Evolutionary conservation across 2,113 vertebrate genomes (phyloP).

Genomic region (Nesospiza acunhae): DNA sequence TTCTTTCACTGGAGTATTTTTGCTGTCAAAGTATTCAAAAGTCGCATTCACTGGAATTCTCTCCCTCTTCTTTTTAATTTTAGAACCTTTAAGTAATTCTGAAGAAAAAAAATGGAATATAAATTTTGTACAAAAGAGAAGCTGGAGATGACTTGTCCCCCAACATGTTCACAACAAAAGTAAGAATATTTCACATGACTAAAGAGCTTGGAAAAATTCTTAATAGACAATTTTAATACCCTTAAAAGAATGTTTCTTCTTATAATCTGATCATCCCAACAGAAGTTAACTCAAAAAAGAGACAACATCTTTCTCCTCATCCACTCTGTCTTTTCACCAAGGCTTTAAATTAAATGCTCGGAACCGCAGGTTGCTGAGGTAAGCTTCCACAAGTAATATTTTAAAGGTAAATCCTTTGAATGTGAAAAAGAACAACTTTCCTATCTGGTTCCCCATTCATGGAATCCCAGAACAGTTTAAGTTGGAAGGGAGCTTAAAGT

Average conservation of each 20-base stretch:
- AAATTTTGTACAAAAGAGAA: not conserved
- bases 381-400: not conserved
- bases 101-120: not conserved
- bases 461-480: not conserved
- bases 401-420: not conserved
- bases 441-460: not conserved
- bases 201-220: not conserved
- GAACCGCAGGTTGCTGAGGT: not conserved
- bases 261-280: not conserved
- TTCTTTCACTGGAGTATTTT: not conserved
- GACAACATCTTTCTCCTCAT: not conserved
- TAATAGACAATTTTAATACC: not conserved
- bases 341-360: not conserved
- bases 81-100: conserved; percentile 74
- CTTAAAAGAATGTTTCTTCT: not conserved
- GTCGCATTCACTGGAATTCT: conserved; percentile 74
- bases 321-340: not conserved
- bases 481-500: not conserved
- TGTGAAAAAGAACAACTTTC: not conserved
- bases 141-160: not conserved
- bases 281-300: not conserved
- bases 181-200: not conserved
- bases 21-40: conserved; percentile 6
- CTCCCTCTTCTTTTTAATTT: conserved; percentile 80
- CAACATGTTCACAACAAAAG: not conserved